phyloP scores from a whole-genome alignment of 2,888 invertebrate genomes.

The Parnassius smintheus region DNA sequence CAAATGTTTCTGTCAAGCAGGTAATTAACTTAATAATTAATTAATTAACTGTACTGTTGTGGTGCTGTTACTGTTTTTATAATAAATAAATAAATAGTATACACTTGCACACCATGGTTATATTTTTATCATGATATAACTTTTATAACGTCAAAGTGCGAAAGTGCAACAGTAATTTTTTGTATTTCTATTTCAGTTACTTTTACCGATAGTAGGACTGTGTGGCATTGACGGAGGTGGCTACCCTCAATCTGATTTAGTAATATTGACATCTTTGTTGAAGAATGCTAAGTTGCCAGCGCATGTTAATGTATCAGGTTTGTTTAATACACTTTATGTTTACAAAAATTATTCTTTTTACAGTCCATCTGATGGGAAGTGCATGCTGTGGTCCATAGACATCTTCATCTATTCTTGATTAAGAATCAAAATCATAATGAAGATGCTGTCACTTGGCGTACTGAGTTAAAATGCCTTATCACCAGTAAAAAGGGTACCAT shows the following conservation, averaged over 20 bases:
- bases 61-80: too few species aligned
- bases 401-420: too few species aligned
- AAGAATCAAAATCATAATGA: too few species aligned
- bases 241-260: constrained; percentile 88
- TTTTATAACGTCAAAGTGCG: neutral
- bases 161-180: neutral
- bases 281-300: constrained; percentile 87
- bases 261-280: constrained; percentile 87
- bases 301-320: constrained; percentile 67
- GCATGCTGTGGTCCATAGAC: too few species aligned
- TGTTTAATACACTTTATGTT: constrained; percentile 22
- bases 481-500: too few species aligned
- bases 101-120: neutral
- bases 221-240: constrained; percentile 85
- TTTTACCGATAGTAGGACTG: constrained; percentile 86
- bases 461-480: too few species aligned
- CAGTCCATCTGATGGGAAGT: too few species aligned
- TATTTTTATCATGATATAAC: neutral
- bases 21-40: constrained; percentile 37
- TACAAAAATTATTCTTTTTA: too few species aligned
- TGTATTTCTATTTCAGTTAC: constrained; percentile 64
- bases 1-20: constrained; percentile 74
- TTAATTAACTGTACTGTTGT: neutral
- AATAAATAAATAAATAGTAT: too few species aligned
- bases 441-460: too few species aligned